Evolutionary conservation across 2,113 vertebrate species (phyloP), one percentile per base, ranked within the genome.

Genomic region (Calonectris borealis): DNA sequence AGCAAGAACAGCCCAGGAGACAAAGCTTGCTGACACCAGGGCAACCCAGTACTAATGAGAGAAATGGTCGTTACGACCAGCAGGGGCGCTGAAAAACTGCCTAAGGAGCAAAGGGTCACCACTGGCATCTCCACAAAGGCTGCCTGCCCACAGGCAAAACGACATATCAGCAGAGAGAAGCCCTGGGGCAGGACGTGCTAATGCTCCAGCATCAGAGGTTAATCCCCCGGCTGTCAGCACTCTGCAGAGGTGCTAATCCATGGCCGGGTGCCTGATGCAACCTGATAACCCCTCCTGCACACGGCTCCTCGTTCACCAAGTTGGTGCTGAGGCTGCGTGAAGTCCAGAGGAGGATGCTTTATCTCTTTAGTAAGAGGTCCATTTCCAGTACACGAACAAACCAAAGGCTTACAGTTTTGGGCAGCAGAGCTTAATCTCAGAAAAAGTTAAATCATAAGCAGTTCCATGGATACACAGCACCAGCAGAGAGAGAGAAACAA

Each of bases 161-260:
- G 36, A 38, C 8, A 2, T 11, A 66, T 44, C 16, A 83, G 62
- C 71, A 70, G 38, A 0, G 5, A 88, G 71, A 64, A 93, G 61
- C 57, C 12, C 25, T 72, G 26, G 24, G 73, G 57, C 57, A 79
- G 32, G 36, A 89, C 0, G 2, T 69, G 83, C 24, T 91, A 88
- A 93, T 9, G 13, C 60, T 79, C 42, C 61, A 54, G 62, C 78
- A 83, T 57, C 73, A 94, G 72, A 94, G 68, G 76, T 96, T 94
- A 96, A 95, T 94, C 61, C 62, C 24, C 0, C 1, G 34, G 83
- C 18, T 93, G 90, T 83, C 96, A 94, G 73, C 65, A 51, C 77
- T 19, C 21, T 65, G 60, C 61, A 80, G 77, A 94, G 83, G 90
- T 82, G 86, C 36, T 94, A 96, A 96, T 93, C 88, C 86, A 65